A percentile compares a stretch with the other conserved stretches of the same genome.
These are phyloP conservation scores for Litoditis marina DNA, from an alignment of 2,888 invertebrate species.

Conservation along the genomic window DNA sequence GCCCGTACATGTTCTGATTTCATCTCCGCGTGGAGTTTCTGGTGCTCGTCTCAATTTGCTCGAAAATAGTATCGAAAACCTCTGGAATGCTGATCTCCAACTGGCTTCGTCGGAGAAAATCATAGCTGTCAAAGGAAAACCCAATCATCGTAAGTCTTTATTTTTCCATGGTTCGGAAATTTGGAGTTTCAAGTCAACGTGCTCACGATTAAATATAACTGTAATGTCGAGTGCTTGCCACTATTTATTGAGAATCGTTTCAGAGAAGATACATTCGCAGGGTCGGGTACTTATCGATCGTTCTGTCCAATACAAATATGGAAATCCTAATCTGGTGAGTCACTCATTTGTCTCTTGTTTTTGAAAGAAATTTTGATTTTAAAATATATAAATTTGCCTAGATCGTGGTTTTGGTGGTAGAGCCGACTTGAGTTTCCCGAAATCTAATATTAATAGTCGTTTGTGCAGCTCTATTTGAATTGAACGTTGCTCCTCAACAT, in stretches of 20 bases:
- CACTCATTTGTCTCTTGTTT: background rate
- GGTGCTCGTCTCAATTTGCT: constrained; percentile 16
- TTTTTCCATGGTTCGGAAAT: no score
- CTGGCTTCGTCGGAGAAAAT: constrained; percentile 46
- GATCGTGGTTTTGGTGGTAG: no score
- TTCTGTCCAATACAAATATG: constrained; percentile 94
- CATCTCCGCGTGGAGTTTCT: background rate
- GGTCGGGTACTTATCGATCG: constrained; percentile 91
- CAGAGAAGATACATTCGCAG: constrained; percentile 78
- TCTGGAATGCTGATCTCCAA: constrained; percentile 46
- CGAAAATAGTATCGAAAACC: constrained; percentile 7
- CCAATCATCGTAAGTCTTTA: constrained; percentile 19
- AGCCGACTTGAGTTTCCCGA: no score
- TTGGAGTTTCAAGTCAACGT: background rate
- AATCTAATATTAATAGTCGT: no score
- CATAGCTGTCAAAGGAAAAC: constrained; percentile 47
- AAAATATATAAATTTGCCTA: no score
- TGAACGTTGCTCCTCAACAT: no score
- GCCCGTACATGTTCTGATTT: constrained; percentile 5
- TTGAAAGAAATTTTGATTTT: no score
- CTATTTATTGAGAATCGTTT: constrained; percentile 12
- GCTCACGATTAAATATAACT: background rate
- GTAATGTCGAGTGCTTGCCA: no score
- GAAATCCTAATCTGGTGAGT: constrained; percentile 86
- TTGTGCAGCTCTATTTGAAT: no score